Evolutionary conservation across 2,888 invertebrate genomes (phyloP), one percentile per base, ranked within the genome.

Genomic region (Thereva nobilitata): DNA sequence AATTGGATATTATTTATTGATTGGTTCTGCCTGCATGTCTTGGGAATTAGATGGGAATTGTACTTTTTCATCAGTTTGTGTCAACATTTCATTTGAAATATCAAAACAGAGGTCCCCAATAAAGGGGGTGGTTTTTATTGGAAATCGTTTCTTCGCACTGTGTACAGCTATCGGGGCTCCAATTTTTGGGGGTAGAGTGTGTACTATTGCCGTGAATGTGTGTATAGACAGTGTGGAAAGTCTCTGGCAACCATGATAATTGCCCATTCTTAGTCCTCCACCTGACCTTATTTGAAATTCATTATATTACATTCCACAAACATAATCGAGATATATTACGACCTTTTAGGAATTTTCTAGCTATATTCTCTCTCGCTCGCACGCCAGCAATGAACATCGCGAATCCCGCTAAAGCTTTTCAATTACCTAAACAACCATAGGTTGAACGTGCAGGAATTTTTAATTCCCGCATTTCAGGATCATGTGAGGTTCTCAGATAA

Each of bases 1-100:
- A 59, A 59, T 59, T 59, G 59, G 59, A 59, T 59, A 59, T 59
- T 59, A 59, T 59, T 59, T 59, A 59, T 59, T 59, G 59, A 59
- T 59, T 59, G 59, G 12, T 10, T 38, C 34, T n/a, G 47, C 37
- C 40, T 38, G 44, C 23, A 44, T 35, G 37, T 10, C 59, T 34
- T 47, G 35, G 59, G 47, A 59, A 59, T 59, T 47, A 10, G 47
- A 12, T 34, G 55, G 47, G 37, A 38, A 23, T 59, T 59, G 38
- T 41, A n/a, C 38, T 38, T 47, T 49, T 47, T 47, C 59, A 49
- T 59, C 59, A 49, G 45, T n/a, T 47, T 59, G 38, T 49, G 45
- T 59, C 59, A 59, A 59, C 47, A 49, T 49, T 12, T 12, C 47
- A 35, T 23, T 47, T 47, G 12, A 37, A 59, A 41, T 23, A 35